Conservation (phyloP, 2,113 vertebrate genomes). For the Tachuris rubrigastra region DNA sequence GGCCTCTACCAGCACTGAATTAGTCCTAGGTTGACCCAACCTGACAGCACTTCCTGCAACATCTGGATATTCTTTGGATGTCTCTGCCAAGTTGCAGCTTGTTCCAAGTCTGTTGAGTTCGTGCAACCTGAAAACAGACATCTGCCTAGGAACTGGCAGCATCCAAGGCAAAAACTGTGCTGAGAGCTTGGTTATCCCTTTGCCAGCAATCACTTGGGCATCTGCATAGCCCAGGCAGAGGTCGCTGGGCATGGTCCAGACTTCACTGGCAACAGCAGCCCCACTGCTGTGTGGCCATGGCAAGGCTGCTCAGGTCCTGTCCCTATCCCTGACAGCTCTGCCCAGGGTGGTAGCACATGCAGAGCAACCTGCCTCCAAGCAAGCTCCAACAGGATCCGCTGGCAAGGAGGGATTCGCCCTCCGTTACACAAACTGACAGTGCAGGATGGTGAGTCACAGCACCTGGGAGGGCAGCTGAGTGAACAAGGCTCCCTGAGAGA, state of each 20-base stretch:
- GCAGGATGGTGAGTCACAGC: background rate
- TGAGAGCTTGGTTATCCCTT: background rate
- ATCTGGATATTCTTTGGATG: conserved; percentile 38
- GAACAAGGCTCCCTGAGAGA: background rate
- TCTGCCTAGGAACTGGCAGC: background rate
- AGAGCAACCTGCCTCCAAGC: background rate
- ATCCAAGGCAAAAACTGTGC: background rate
- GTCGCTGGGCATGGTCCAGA: rapidly evolving
- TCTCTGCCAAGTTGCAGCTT: background rate
- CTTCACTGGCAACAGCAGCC: background rate
- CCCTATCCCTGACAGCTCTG: background rate
- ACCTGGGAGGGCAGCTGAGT: background rate
- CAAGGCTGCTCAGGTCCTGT: background rate
- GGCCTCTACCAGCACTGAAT: background rate
- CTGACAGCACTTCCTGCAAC: conserved; percentile 22
- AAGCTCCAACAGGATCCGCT: background rate
- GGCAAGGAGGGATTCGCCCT: background rate
- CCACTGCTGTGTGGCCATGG: background rate
- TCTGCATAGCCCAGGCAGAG: background rate
- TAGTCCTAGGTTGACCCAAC: background rate
- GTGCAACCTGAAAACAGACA: background rate
- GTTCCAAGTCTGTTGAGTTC: conserved; percentile 22
- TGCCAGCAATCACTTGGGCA: background rate
- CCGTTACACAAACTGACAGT: background rate
- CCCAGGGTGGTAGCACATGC: background rate